phyloP scores from a whole-genome alignment of 2,113 vertebrate genomes.

The Lycaon pictus region DNA sequence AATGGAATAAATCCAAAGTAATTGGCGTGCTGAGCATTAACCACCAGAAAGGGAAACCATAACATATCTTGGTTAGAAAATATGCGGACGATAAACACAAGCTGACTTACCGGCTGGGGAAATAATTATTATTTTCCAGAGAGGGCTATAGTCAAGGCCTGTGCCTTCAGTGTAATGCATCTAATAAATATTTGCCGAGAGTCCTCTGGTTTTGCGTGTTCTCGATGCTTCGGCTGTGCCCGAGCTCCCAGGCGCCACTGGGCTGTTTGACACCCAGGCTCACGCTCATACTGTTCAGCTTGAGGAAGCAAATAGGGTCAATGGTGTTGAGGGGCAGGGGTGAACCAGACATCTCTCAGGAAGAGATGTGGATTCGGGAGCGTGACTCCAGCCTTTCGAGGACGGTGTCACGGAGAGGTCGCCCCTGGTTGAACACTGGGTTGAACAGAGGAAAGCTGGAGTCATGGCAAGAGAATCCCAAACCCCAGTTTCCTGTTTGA shows the following conservation, averaged over 20 bases:
- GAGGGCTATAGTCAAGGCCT: neutral
- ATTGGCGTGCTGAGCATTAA: neutral
- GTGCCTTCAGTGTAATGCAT: neutral
- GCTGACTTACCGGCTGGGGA: neutral
- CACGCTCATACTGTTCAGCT: accelerated
- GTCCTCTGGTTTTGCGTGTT: neutral
- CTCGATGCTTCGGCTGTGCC: accelerated
- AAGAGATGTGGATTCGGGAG: neutral
- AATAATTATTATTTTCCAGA: neutral
- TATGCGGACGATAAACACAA: neutral
- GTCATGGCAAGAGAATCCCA: neutral
- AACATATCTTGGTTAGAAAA: neutral
- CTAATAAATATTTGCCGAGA: neutral
- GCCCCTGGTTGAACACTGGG: accelerated
- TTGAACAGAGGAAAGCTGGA: too few species aligned
- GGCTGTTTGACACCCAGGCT: neutral
- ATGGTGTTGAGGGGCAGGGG: neutral
- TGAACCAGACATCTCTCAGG: accelerated
- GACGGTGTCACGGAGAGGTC: neutral
- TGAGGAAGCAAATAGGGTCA: neutral
- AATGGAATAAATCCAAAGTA: neutral
- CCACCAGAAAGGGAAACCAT: neutral
- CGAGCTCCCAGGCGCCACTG: too few species aligned
- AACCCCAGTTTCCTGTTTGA: accelerated
- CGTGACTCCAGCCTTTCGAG: neutral